Evolutionary conservation across 1,140 invertebrate species (phyloP).

Genomic region (Hestina assimilis): DNA sequence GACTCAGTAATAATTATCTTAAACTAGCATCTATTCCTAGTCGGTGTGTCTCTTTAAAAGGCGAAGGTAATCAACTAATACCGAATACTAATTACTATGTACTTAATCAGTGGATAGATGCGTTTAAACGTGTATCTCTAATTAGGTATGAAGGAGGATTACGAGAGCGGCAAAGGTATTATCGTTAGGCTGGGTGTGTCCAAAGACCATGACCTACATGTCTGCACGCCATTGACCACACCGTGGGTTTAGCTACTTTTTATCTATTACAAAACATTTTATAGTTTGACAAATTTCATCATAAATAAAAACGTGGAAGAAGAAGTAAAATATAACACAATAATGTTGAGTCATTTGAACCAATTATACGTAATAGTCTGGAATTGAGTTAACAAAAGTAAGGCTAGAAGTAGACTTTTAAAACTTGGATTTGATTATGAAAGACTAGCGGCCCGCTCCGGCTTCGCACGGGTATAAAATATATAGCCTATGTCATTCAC

Average conservation of each 20-base stretch:
- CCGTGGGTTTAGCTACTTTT: slow-evolving; percentile 15
- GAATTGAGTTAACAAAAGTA: too few species aligned
- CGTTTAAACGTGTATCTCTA: slow-evolving; percentile 18
- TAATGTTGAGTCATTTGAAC: too few species aligned
- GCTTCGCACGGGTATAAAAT: too few species aligned
- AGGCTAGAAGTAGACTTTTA: too few species aligned
- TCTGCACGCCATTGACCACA: slow-evolving; percentile 17
- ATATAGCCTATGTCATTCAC: too few species aligned
- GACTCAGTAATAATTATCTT: slow-evolving; percentile 8
- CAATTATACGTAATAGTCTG: too few species aligned
- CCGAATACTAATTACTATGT: slow-evolving; percentile 33
- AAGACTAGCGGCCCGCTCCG: too few species aligned
- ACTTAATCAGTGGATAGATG: slow-evolving; percentile 22
- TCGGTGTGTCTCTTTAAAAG: slow-evolving; percentile 18
- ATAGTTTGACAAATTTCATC: too few species aligned
- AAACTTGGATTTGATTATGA: too few species aligned
- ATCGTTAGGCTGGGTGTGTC: slow-evolving; percentile 19
- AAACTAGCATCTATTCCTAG: slow-evolving; percentile 10
- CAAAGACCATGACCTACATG: slow-evolving; percentile 24
- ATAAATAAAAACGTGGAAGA: too few species aligned
- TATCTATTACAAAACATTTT: slow-evolving; percentile 7
- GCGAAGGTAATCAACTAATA: slow-evolving; percentile 28
- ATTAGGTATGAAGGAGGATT: slow-evolving; percentile 25
- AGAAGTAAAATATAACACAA: too few species aligned
- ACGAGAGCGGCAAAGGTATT: slow-evolving; percentile 6